Conservation (phyloP, 1,140 invertebrate species). For the Philopotamus ludificatus region DNA sequence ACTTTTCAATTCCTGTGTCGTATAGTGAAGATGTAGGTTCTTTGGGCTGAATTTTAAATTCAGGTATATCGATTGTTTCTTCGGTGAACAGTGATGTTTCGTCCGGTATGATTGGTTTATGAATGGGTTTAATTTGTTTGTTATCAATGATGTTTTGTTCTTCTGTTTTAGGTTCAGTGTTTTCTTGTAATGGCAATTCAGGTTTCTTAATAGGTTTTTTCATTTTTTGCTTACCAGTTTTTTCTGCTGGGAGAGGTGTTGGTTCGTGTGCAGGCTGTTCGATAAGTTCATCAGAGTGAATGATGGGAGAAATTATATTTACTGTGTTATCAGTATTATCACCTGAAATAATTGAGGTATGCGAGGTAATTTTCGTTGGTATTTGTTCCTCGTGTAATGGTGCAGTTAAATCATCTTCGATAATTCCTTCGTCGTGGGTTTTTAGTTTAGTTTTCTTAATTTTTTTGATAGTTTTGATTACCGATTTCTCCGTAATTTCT, state of each 20-base stretch:
- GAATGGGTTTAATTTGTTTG: conserved; percentile 11
- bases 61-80: conserved; percentile 15
- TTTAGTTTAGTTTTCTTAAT: background rate
- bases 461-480: conserved; percentile 9
- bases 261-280: background rate
- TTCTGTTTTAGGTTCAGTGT: conserved; percentile 17
- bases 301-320: background rate
- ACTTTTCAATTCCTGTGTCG: conserved; percentile 7
- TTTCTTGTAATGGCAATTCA: conserved; percentile 13
- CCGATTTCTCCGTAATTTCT: conserved; percentile 36
- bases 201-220: conserved; percentile 22
- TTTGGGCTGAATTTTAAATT: conserved; percentile 23
- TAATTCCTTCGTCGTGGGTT: conserved; percentile 28
- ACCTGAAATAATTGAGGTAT: background rate
- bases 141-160: conserved; percentile 12
- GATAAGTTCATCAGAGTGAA: background rate
- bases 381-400: no score
- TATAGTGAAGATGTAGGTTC: conserved; percentile 10
- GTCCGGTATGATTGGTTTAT: conserved; percentile 25
- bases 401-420: conserved; percentile 34
- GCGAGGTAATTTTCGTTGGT: conserved; percentile 1
- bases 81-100: conserved; percentile 26
- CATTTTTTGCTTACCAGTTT: conserved; percentile 9
- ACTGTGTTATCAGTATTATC: conserved; percentile 1
- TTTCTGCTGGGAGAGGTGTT: background rate